These are phyloP conservation scores for Chloebia gouldiae DNA, from an alignment of 2,113 vertebrate species.

Conservation along the genomic window DNA sequence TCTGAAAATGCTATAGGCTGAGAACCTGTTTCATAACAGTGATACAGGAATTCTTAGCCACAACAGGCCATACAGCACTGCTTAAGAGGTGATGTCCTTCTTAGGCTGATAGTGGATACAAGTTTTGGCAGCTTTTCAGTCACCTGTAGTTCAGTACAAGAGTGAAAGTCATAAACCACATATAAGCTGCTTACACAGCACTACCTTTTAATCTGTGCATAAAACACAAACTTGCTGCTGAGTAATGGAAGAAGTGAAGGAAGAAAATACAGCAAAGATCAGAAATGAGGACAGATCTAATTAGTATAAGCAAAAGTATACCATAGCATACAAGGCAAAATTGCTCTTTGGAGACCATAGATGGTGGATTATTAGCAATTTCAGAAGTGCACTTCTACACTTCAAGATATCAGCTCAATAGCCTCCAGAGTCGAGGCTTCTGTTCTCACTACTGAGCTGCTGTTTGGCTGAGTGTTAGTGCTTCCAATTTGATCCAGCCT, in stretches of 20 bases:
- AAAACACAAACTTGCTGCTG: neutral
- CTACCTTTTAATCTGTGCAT: neutral
- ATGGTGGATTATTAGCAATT: slow-evolving; percentile 21
- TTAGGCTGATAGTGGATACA: neutral
- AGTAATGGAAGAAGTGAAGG: neutral
- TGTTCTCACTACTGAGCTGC: slow-evolving; percentile 21
- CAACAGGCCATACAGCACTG: neutral
- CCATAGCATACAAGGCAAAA: neutral
- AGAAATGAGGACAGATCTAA: neutral
- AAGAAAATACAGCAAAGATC: neutral
- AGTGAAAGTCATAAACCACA: neutral
- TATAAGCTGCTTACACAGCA: neutral
- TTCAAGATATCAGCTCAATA: neutral
- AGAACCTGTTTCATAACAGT: neutral
- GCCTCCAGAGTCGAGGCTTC: slow-evolving; percentile 12
- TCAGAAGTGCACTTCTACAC: slow-evolving; percentile 11
- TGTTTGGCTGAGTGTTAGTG: slow-evolving; percentile 26
- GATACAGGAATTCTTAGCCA: neutral
- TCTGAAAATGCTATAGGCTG: neutral
- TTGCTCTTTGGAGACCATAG: neutral
- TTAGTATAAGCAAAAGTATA: neutral
- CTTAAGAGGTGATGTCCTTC: neutral
- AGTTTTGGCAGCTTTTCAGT: neutral
- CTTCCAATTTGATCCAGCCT: slow-evolving; percentile 55
- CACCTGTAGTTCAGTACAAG: neutral